Base-by-base conservation (phyloP, 30 jellyfish, hydroid and myxozoan genomes). In the Hydractinia echinata region DNA sequence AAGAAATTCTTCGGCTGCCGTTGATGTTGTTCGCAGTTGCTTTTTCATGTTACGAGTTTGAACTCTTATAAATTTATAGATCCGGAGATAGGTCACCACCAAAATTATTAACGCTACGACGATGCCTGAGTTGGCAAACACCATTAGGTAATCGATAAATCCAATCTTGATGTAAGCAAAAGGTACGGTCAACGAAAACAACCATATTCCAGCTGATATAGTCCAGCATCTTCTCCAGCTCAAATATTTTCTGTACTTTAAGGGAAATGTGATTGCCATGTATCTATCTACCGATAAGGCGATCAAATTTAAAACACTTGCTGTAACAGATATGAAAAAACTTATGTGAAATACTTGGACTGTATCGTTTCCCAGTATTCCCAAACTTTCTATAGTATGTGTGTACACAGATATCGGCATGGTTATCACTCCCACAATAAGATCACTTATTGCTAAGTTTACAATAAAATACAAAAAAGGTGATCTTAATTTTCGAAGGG, bases 391-490 rank as follows among this genome's bases (percentile, higher is more conserved):
- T 20, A 6, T 15, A 6, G 20, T 7, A 62, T 79, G 86, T 30
- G 51, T 13, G 61, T 55, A 62, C 7, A 79, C 62, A 21, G 84
- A 61, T 53, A 79, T 13, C 6, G 86, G 86, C 83, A 54, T 79
- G 20, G 61, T 16, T 51, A 79, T 54, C 44, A 30, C 44, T 15
- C 86, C 86, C 20, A 79, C 83, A 14, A 79, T 56, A 19, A 79
- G 51, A 55, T 79, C 86, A 79, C 61, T 53, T 7, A 79, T 51
- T 30, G 83, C 82, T 39, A 79, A 61, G 51, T 79, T 79, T 55
- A 79, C 83, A 7, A 79, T 16, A 54, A 79, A 79, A 54, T 79
- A 79, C 30, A 14, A n/a, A 60, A 79, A 79, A 56, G 86, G 86
- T 11, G 67, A 55, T 55, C 83, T 83, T 15, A 79, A 83, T 13